Evolutionary conservation across 2,797 vertebrate genomes (phyloP).

Genomic region (Knipowitschia caucasica): DNA sequence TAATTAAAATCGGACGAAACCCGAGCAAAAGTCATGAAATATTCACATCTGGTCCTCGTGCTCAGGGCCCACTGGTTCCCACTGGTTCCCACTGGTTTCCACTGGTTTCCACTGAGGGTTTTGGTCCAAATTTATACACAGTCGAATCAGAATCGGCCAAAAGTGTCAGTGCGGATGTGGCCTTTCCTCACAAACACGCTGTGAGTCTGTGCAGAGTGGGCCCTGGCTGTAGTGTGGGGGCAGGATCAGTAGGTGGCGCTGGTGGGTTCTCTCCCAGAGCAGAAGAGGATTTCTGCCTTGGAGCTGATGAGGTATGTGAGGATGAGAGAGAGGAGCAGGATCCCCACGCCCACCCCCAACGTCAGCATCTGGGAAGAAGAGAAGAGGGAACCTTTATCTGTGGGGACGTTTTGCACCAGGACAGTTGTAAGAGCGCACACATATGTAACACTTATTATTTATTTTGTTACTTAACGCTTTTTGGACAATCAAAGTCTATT

Average conservation of each 20-base stretch:
- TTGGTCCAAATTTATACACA: constrained; percentile 55
- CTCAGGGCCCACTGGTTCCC: constrained; percentile 36
- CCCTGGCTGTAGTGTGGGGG: background rate
- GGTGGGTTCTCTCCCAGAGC: constrained; percentile 73
- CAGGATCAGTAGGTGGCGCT: constrained; percentile 83
- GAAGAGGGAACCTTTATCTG: too few species aligned
- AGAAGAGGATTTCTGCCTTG: constrained; percentile 89
- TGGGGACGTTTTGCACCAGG: too few species aligned
- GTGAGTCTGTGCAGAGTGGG: too few species aligned
- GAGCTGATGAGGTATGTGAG: constrained; percentile 86
- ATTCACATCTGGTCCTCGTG: constrained; percentile 65
- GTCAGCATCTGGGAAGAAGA: constrained; percentile 90
- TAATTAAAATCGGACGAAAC: constrained; percentile 38
- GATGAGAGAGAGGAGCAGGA: constrained; percentile 81
- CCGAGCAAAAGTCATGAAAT: constrained; percentile 46
- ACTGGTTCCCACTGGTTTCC: too few species aligned
- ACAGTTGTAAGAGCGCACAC: too few species aligned
- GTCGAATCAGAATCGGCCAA: constrained; percentile 40
- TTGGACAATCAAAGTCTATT: too few species aligned
- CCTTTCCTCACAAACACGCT: constrained; percentile 42
- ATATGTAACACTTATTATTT: too few species aligned
- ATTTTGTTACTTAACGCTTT: too few species aligned
- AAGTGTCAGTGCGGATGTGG: constrained; percentile 43
- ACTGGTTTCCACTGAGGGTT: constrained; percentile 52
- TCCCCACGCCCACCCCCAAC: constrained; percentile 78